phyloP scores from a whole-genome alignment of 2,888 invertebrate species.

The Aspidapion aeneum region DNA sequence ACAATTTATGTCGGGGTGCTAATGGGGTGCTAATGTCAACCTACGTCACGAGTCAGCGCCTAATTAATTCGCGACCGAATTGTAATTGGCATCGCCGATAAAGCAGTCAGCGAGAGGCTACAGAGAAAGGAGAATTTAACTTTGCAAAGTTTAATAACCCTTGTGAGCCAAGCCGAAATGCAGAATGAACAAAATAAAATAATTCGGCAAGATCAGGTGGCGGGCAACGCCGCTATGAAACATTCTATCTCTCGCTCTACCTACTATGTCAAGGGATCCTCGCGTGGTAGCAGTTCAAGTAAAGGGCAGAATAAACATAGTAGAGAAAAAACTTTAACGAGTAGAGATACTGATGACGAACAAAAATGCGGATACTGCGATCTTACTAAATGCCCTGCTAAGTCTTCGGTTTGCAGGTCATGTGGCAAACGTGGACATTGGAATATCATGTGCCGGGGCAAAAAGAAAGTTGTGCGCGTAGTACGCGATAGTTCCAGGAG shows the following conservation, averaged over 20 bases:
- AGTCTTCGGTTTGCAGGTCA: conserved; percentile 1
- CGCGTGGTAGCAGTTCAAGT: not conserved
- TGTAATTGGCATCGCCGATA: conserved; percentile 13
- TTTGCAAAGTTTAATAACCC: not conserved
- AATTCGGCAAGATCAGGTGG: conserved; percentile 4
- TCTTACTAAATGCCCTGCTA: conserved; percentile 3
- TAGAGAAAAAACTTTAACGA: not conserved
- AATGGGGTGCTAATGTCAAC: too few relatives aligned
- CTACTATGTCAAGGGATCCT: too few relatives aligned
- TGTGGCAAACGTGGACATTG: not conserved
- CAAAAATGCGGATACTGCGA: conserved; percentile 4
- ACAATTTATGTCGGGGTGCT: too few relatives aligned
- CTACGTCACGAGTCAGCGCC: too few relatives aligned
- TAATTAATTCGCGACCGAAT: conserved; percentile 14
- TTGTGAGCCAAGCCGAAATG: conserved; percentile 12
- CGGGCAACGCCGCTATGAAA: not conserved
- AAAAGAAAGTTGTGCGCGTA: not conserved
- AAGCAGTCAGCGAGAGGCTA: conserved; percentile 1
- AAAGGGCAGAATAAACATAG: not conserved
- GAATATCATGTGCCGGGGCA: not conserved
- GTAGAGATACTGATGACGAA: not conserved
- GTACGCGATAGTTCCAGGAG: not conserved
- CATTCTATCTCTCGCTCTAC: too few relatives aligned
- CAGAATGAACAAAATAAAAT: conserved; percentile 7
- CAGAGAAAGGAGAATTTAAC: conserved; percentile 7